Conservation (phyloP, 1,140 invertebrate genomes). For the Geopemphigus sp. region DNA sequence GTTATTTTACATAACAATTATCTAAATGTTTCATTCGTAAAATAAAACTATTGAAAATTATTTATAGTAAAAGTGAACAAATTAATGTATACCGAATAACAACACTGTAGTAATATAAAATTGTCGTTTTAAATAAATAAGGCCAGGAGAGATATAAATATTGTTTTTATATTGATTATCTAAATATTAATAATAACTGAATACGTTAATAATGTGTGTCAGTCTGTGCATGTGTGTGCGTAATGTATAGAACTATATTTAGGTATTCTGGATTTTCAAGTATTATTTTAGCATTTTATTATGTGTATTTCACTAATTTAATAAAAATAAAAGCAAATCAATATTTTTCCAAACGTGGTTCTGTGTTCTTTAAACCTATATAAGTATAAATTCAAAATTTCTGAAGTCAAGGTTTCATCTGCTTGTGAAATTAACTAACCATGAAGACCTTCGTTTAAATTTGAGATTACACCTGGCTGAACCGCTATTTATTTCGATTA, state of each 20-base stretch:
- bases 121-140: not conserved
- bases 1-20: too few species aligned
- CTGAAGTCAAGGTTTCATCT: conserved; percentile 17
- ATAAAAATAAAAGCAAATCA: not conserved
- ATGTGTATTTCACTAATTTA: not conserved
- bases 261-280: not conserved
- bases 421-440: conserved; percentile 24
- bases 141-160: not conserved
- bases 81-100: not conserved
- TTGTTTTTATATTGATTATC: not conserved
- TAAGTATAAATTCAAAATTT: not conserved
- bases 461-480: conserved; percentile 3
- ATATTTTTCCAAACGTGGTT: not conserved
- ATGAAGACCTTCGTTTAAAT: conserved; percentile 42
- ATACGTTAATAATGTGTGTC: not conserved
- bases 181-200: not conserved
- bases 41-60: not conserved
- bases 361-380: not conserved
- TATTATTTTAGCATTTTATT: not conserved
- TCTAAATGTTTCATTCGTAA: too few species aligned
- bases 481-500: conserved; percentile 1
- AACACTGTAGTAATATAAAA: not conserved
- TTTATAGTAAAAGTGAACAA: not conserved
- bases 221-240: not conserved
- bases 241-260: not conserved